A percentile compares a stretch with the other conserved stretches of the same genome.
These are phyloP conservation scores for Poecile atricapillus DNA, from an alignment of 2,113 vertebrate species.

Conservation along the genomic window DNA sequence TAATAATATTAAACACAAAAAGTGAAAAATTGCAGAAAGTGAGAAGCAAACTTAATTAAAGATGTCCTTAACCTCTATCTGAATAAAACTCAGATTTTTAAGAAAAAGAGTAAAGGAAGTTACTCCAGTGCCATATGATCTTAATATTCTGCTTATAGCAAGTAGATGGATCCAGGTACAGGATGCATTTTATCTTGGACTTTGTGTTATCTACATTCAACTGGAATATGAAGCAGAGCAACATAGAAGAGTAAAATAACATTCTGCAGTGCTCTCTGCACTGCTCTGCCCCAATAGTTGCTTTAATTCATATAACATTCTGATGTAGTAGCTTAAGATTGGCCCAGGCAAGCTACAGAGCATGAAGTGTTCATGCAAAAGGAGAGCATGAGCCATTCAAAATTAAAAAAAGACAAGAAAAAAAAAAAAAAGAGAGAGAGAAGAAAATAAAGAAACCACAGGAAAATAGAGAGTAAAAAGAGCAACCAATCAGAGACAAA, in stretches of 20 bases:
- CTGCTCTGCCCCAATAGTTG: rapidly evolving
- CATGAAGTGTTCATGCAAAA: background rate
- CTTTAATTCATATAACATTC: background rate
- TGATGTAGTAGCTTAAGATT: background rate
- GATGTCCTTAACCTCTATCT: background rate
- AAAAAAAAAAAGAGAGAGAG: background rate
- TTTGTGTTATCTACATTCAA: background rate
- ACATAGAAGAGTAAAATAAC: background rate
- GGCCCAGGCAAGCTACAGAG: background rate
- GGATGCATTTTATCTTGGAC: background rate
- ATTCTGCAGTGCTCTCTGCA: background rate
- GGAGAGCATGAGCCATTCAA: background rate
- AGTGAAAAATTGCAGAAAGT: background rate
- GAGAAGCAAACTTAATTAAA: background rate
- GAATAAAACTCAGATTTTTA: background rate
- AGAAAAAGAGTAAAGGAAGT: background rate
- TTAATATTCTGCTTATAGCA: background rate
- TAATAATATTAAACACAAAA: background rate
- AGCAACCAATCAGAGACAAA: background rate
- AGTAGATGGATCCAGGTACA: background rate
- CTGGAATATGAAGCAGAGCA: background rate
- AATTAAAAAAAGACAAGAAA: background rate
- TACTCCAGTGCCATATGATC: background rate
- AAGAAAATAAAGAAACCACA: background rate
- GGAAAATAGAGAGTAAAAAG: background rate